A percentile compares a stretch with the other conserved stretches of the same genome.
phyloP scores from a whole-genome alignment of 2,888 invertebrate genomes.

The Scrobipalpa atriplicella region DNA sequence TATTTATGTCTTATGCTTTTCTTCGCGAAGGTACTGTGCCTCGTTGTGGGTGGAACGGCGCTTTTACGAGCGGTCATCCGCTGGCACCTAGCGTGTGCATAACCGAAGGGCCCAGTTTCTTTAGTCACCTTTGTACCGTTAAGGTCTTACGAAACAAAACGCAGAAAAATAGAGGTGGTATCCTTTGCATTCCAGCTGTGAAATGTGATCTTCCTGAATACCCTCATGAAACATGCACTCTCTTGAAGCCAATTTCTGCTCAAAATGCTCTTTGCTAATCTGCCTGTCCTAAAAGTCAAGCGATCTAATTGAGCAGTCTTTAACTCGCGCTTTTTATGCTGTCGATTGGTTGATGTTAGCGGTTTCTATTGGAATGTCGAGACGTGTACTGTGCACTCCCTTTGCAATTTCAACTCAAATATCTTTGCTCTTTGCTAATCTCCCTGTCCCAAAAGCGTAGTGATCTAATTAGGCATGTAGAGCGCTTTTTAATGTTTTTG shows the following conservation, averaged over 20 bases:
- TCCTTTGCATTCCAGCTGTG: too few relatives aligned
- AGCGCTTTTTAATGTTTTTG: too few relatives aligned
- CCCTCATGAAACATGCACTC: slow-evolving; percentile 2
- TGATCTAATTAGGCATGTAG: slow-evolving; percentile 19
- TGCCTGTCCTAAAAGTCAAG: neutral
- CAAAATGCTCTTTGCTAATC: neutral
- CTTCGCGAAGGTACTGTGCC: neutral
- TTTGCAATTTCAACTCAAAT: neutral
- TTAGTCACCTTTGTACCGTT: neutral
- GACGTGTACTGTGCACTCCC: too few relatives aligned
- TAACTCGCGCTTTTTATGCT: too few relatives aligned
- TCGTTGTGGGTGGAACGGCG: slow-evolving; percentile 11
- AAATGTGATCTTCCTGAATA: too few relatives aligned
- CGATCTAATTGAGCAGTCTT: too few relatives aligned
- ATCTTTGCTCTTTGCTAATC: slow-evolving; percentile 8
- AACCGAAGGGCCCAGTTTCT: neutral
- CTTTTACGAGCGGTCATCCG: slow-evolving; percentile 15
- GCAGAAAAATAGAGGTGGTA: neutral
- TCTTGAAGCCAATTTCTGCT: neutral
- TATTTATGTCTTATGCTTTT: too few relatives aligned
- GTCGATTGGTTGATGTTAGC: too few relatives aligned
- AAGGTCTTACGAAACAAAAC: neutral
- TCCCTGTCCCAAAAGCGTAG: neutral
- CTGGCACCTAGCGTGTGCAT: neutral
- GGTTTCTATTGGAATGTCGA: too few relatives aligned